These are phyloP conservation scores for Calephelis perditalis DNA, from an alignment of 2,888 invertebrate genomes.

Conservation along the genomic window DNA sequence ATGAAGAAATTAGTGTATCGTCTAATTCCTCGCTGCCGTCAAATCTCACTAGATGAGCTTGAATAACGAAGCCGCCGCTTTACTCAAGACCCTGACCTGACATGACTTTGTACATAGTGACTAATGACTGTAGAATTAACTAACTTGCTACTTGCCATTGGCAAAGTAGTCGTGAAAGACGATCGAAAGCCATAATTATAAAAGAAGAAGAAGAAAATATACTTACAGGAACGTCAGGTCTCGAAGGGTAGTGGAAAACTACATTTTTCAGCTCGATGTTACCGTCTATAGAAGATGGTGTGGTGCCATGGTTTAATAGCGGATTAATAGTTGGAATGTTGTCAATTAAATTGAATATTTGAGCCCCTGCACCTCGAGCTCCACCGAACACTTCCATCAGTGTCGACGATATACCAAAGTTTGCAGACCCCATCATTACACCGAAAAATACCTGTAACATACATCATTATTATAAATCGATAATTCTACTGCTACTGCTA, in stretches of 20 bases:
- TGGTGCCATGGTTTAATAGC: conserved; percentile 78
- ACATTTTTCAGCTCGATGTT: conserved; percentile 85
- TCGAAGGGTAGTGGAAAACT: conserved; percentile 88
- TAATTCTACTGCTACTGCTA: no score
- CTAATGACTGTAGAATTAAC: no score
- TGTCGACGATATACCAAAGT: conserved; percentile 91
- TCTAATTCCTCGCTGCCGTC: no score
- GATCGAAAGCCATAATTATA: no score
- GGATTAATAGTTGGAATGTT: conserved; percentile 79
- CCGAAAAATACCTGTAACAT: conserved; percentile 85
- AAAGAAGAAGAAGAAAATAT: not conserved
- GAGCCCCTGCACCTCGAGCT: conserved; percentile 88
- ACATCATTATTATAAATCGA: not conserved
- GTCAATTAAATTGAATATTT: conserved; percentile 82
- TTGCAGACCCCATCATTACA: conserved; percentile 84
- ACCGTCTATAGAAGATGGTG: conserved; percentile 78
- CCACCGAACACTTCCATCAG: conserved; percentile 88
- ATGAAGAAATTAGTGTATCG: no score
- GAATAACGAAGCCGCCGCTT: no score
- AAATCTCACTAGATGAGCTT: no score
- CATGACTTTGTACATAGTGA: no score
- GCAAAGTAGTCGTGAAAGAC: no score
- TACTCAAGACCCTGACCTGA: no score
- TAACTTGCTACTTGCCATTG: no score
- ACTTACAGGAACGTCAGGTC: conserved; percentile 84